These are phyloP conservation scores for Lepidochrysops patricia DNA, from an alignment of 2,888 invertebrate species.

Conservation along the genomic window DNA sequence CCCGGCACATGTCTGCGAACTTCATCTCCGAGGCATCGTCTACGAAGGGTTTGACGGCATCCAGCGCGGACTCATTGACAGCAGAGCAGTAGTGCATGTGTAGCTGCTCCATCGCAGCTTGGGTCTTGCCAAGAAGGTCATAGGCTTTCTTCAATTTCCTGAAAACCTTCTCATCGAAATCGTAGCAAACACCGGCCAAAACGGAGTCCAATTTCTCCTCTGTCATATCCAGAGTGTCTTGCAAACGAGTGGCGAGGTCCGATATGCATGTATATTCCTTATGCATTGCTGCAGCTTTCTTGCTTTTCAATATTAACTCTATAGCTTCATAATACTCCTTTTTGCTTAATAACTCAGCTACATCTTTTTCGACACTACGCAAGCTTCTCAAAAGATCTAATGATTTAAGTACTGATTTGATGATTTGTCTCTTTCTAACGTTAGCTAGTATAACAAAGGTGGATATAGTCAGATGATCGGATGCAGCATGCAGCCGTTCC, in stretches of 20 bases:
- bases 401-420: conserved; percentile 85
- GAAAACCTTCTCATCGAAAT: conserved; percentile 87
- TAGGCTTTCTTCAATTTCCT: conserved; percentile 91
- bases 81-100: conserved; percentile 96
- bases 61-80: conserved; percentile 85
- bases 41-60: conserved; percentile 72
- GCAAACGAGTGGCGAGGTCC: conserved; percentile 87
- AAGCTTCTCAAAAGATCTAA: conserved; percentile 66
- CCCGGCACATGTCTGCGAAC: conserved; percentile 87
- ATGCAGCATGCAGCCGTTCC: conserved; percentile 81
- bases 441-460: conserved; percentile 93
- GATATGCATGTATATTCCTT: conserved; percentile 94
- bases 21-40: conserved; percentile 54
- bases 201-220: conserved; percentile 94
- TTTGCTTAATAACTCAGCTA: conserved; percentile 85
- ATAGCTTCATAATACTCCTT: conserved; percentile 94
- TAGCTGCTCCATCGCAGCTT: conserved; percentile 94
- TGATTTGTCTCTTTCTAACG: conserved; percentile 89
- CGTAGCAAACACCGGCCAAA: conserved; percentile 82
- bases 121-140: conserved; percentile 89
- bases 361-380: conserved; percentile 88
- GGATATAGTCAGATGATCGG: conserved; percentile 87
- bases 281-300: conserved; percentile 87
- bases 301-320: conserved; percentile 89
- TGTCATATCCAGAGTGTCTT: conserved; percentile 92